Base-by-base conservation (phyloP, 2,888 invertebrate genomes). In the Philonicus albiceps region DNA sequence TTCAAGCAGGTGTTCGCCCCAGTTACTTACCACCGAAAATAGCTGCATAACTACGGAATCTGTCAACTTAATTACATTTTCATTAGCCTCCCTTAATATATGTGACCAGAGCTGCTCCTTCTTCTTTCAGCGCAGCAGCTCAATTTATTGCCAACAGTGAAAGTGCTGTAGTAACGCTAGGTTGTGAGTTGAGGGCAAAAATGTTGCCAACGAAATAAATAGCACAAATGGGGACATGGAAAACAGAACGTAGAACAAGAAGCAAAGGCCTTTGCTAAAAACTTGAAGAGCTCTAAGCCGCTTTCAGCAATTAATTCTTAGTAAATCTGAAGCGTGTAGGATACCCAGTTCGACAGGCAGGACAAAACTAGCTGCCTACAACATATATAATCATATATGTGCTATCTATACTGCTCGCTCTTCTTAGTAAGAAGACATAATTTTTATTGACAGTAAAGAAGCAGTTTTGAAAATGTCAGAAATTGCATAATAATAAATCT, bases 51-150 rank as follows among this genome's bases (percentile, higher is more conserved):
- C 76, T 37, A 37, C 76, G 16, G 43, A 76, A 76, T 76, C 76
- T 76, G 76, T 40, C 76, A 80, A 31, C 80, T 80, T 80, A 80
- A 49, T 53, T 53, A 43, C 80, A 53, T 80, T 53, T 49, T 80
- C 80, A 53, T 43, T 43, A 80, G 40, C 80, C 53, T 80, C 11
- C 30, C 80, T 19, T 49, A 53, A 80, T 49, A 80, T 53, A 80
- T 80, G 80, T 80, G 49, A 80, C 80, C 80, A 31, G 49, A 30
- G 3, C 19, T 40, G 43, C 30, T 49, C 80, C 49, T 80, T 30
- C 49, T 49, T 30, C 53, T 19, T 53, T 27, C 40, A 40, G 49
- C 49, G 30, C 76, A 76, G 76, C n/a, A 76, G 40, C 49, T 80
- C 53, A 40, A 80, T 80, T 80, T 80, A 80, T 80, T 30, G 43